Evolutionary conservation across 2,113 vertebrate genomes (phyloP).

Genomic region (Erythrolamprus reginae): DNA sequence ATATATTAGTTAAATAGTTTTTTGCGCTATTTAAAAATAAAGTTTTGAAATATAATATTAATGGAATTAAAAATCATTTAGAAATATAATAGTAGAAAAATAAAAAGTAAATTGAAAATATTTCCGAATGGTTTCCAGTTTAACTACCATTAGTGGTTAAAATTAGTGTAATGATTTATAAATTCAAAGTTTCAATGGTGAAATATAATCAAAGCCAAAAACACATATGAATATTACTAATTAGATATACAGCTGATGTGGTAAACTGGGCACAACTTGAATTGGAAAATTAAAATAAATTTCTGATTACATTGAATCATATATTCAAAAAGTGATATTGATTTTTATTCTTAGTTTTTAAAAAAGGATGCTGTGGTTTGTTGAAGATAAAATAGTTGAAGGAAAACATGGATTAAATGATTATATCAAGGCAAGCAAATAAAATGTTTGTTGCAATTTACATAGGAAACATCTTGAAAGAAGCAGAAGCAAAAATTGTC

Average conservation of each 20-base stretch:
- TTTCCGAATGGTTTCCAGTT: background rate
- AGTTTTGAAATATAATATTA: background rate
- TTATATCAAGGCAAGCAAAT: background rate
- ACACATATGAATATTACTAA: background rate
- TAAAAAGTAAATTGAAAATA: background rate
- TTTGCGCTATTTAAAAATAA: background rate
- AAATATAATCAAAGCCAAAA: background rate
- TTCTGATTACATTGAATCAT: background rate
- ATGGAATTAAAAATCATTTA: background rate
- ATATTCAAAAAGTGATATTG: background rate
- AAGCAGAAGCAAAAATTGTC: background rate
- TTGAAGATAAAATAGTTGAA: background rate
- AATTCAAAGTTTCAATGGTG: background rate
- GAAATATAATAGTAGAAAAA: background rate
- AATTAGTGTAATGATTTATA: background rate
- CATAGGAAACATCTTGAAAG: background rate
- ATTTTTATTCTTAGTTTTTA: background rate
- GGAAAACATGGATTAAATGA: background rate
- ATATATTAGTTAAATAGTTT: background rate
- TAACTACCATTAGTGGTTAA: background rate
- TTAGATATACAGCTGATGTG: background rate
- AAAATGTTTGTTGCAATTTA: background rate
- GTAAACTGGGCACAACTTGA: background rate
- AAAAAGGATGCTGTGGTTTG: background rate
- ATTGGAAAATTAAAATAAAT: background rate